phyloP scores from a whole-genome alignment of 2,797 vertebrate genomes.

The Chelidonichthys spinosus region DNA sequence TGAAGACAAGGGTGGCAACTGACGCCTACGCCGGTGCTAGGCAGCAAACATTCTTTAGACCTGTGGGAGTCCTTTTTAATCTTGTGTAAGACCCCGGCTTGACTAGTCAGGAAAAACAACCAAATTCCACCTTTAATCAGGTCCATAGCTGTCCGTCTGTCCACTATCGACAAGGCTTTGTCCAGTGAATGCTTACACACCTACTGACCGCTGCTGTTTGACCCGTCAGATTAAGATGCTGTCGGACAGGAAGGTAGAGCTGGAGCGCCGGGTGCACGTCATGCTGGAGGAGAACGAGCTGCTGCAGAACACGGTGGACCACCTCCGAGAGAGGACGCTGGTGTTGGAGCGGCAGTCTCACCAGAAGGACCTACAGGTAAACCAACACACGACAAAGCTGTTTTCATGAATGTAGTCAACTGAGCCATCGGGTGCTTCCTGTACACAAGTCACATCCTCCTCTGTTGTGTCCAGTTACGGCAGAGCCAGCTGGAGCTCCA shows the following conservation, averaged over 20 bases:
- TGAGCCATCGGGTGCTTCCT: neutral
- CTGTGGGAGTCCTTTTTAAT: constrained; percentile 74
- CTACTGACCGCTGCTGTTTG: constrained; percentile 37
- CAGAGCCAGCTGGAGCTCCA: constrained; percentile 95
- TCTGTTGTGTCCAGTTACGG: constrained; percentile 83
- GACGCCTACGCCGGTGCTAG: constrained; percentile 74
- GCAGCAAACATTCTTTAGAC: constrained; percentile 82
- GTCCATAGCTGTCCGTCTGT: constrained; percentile 21
- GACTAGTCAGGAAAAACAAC: constrained; percentile 45
- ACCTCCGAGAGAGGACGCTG: constrained; percentile 91
- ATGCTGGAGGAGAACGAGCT: constrained; percentile 93
- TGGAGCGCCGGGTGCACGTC: constrained; percentile 89
- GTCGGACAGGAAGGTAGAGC: constrained; percentile 93
- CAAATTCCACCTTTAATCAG: constrained; percentile 42
- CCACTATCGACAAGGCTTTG: neutral
- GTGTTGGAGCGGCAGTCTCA: constrained; percentile 92
- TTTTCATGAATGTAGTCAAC: neutral
- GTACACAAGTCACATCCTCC: neutral
- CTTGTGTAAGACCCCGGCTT: constrained; percentile 60
- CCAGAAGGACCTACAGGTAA: constrained; percentile 94
- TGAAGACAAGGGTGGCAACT: constrained; percentile 69
- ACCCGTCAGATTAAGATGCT: constrained; percentile 93
- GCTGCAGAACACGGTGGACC: constrained; percentile 91
- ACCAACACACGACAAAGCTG: constrained; percentile 7
- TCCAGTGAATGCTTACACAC: neutral